These are phyloP conservation scores for Scaptodrosophila lebanonensis DNA, from an alignment of 1,140 invertebrate genomes.

Conservation along the genomic window DNA sequence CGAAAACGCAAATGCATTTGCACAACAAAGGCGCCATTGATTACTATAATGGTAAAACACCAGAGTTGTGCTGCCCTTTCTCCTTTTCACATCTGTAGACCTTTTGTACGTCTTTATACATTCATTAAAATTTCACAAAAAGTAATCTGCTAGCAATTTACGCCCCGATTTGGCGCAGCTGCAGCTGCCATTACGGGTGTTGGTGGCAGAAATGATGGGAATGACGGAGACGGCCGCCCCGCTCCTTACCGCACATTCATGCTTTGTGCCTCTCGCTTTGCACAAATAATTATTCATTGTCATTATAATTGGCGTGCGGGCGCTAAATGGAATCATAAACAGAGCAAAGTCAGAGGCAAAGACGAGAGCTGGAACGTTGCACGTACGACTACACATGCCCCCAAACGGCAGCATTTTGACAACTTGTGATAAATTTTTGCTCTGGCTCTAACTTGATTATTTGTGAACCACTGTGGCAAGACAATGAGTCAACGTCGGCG, in stretches of 20 bases:
- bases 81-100: too few species aligned
- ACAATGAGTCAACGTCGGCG: slow-evolving; percentile 24
- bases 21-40: slow-evolving; percentile 44
- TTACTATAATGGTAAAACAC: neutral
- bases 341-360: neutral
- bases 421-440: slow-evolving; percentile 40
- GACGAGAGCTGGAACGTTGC: neutral
- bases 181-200: slow-evolving; percentile 57
- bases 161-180: slow-evolving; percentile 33
- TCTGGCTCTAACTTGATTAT: slow-evolving; percentile 51
- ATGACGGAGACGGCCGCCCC: neutral
- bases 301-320: slow-evolving; percentile 71
- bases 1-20: too few species aligned
- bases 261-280: slow-evolving; percentile 39
- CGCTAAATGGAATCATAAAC: slow-evolving; percentile 59
- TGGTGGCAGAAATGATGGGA: slow-evolving; percentile 15
- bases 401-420: slow-evolving; percentile 11
- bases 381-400: neutral
- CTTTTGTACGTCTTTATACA: slow-evolving; percentile 25
- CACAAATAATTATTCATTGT: slow-evolving; percentile 73
- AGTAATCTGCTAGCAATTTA: slow-evolving; percentile 42
- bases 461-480: slow-evolving; percentile 11
- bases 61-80: too few species aligned
- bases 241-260: slow-evolving; percentile 3
- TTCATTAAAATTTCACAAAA: slow-evolving; percentile 60